These are phyloP conservation scores for Syrphus vitripennis DNA, from an alignment of 2,888 invertebrate genomes.

Conservation along the genomic window DNA sequence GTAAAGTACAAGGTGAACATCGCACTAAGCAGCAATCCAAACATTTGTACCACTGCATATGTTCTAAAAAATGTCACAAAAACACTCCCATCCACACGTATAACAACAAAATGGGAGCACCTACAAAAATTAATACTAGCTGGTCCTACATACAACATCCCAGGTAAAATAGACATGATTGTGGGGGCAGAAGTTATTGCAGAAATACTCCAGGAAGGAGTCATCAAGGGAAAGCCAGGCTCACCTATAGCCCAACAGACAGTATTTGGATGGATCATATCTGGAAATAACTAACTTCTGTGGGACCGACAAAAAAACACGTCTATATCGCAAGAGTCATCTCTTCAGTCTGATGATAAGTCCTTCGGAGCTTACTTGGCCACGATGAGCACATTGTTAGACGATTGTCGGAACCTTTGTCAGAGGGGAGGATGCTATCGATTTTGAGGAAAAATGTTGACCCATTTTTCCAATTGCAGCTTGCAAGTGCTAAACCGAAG, in stretches of 20 bases:
- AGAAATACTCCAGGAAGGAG: background rate
- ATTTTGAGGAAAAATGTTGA: no score
- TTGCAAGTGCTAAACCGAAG: no score
- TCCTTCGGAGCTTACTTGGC: no score
- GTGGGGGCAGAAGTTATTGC: background rate
- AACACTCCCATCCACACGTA: background rate
- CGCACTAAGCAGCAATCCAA: background rate
- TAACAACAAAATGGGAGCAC: background rate
- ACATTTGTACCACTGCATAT: background rate
- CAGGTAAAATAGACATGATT: constrained; percentile 1
- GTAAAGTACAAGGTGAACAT: background rate
- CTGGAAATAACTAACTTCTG: no score
- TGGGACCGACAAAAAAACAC: no score
- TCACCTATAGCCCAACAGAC: background rate
- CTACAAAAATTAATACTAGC: no score
- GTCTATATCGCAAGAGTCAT: no score
- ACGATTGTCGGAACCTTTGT: no score
- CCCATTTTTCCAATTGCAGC: no score
- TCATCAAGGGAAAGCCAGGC: background rate
- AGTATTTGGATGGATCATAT: background rate
- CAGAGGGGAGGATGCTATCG: no score
- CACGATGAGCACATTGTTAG: no score
- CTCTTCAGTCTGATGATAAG: no score
- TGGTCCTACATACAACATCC: background rate
- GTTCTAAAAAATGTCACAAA: background rate